Percentiles rank a stretch among this genome's conserved stretches.
phyloP scores from a whole-genome alignment of 2,113 vertebrate genomes.

The Laticauda laticaudata region DNA sequence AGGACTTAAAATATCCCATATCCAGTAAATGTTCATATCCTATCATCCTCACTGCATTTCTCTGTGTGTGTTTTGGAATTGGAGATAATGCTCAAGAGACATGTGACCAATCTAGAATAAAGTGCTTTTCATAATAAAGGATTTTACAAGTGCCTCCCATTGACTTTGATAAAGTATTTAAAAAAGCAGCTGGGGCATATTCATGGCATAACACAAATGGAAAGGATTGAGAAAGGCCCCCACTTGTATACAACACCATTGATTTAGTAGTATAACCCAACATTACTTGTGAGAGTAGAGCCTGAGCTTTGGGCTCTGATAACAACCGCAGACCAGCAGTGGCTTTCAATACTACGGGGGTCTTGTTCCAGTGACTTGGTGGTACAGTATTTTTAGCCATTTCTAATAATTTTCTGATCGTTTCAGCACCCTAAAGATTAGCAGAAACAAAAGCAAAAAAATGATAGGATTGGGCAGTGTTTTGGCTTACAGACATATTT shows the following conservation, averaged over 20 bases:
- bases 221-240: neutral
- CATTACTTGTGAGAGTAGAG: slow-evolving; percentile 85
- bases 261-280: neutral
- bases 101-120: neutral
- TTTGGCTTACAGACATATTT: neutral
- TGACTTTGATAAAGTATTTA: neutral
- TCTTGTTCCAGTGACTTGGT: slow-evolving; percentile 84
- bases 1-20: neutral
- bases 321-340: slow-evolving; percentile 92
- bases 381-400: slow-evolving; percentile 88
- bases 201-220: neutral
- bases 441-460: neutral
- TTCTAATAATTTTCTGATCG: slow-evolving; percentile 82
- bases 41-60: neutral
- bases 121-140: neutral
- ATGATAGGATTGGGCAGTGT: neutral
- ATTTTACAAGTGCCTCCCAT: neutral
- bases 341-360: slow-evolving; percentile 93
- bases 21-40: neutral
- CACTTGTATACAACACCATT: neutral
- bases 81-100: neutral
- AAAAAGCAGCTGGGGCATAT: neutral
- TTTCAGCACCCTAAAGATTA: slow-evolving; percentile 82
- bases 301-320: slow-evolving; percentile 83
- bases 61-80: neutral